Base-by-base conservation (phyloP, 2,113 vertebrate genomes). In the Desmodus rotundus region DNA sequence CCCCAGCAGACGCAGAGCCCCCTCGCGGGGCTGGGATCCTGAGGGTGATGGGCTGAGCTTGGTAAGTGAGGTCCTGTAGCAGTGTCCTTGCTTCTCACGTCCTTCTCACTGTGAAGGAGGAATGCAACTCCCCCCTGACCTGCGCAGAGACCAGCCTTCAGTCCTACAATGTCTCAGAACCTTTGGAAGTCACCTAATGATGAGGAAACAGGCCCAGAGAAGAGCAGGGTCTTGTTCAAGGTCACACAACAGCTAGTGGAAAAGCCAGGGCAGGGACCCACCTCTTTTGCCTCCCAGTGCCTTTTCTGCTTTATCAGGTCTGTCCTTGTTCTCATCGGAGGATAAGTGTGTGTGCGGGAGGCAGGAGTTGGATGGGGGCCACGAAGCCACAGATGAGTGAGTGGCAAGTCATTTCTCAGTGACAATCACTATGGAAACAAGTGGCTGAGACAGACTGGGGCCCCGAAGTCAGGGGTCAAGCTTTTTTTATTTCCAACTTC, bases 381-480 rank as follows among this genome's bases (percentile, higher is more conserved):
- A 13, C 0, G 1, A 54, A 52, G 68, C 67, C 94, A 91, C 43
- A 45, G 65, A 92, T 38, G 85, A 96, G 70, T 81, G 80, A 97
- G 43, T 91, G 68, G 54, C 54, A 65, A 78, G 77, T 45, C 63
- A 93, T 52, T 72, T 31, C 50, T 97, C 89, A 80, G 84, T 86
- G 72, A 80, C 68, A 61, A 94, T 93, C 82, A 58, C 96, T 96
- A 94, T 96, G 94, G 96, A 91, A 96, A 97, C 89, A 94, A 96
- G 67, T 93, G 56, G 82, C 89, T 94, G 86, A 89, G 67, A 96
- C 43, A 88, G 86, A 97, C 3, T 10, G 56, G 78, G 77, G 26
- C 36, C 84, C 89, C n/a, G 12, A 65, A 65, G 78, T 86, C 73
- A 88, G 78, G 67, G 82, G 73, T 96, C 89, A 91, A 86, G 54